A percentile compares a stretch with the other conserved stretches of the same genome.
Conservation (phyloP, 2,888 invertebrate genomes). For the Meloe dianella region DNA sequence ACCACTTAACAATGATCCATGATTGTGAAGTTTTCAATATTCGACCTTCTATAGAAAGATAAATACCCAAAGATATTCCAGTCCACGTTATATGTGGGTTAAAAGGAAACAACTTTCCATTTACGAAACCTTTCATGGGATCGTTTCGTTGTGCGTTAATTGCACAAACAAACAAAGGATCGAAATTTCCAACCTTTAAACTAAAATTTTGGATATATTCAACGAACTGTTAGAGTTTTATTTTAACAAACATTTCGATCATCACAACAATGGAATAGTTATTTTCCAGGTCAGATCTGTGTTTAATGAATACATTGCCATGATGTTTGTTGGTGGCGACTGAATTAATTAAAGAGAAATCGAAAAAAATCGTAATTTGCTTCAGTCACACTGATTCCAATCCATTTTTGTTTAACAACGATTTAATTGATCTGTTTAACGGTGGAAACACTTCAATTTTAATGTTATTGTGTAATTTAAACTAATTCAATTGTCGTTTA, state of each 20-base stretch:
- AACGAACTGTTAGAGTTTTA: not conserved
- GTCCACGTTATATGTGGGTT: constrained; percentile 22
- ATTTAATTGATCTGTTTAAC: not conserved
- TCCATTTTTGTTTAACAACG: too few species aligned
- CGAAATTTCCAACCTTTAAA: not conserved
- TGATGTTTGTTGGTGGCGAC: not conserved
- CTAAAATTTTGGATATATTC: not conserved
- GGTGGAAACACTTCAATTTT: not conserved
- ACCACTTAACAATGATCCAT: not conserved
- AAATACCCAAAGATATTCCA: constrained; percentile 22
- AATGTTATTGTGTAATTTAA: not conserved
- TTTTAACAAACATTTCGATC: not conserved
- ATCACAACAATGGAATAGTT: not conserved
- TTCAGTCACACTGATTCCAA: too few species aligned
- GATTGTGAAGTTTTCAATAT: not conserved
- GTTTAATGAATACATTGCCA: not conserved
- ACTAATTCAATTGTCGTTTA: not conserved
- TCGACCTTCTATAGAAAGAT: constrained; percentile 13
- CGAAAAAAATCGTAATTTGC: not conserved
- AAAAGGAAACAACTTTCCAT: constrained; percentile 5
- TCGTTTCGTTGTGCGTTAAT: not conserved
- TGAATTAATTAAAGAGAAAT: not conserved
- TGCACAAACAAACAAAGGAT: constrained; percentile 4
- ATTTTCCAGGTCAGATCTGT: not conserved
- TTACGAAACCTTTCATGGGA: not conserved